These are phyloP conservation scores for Ceratitis capitata DNA, from an alignment of 1,140 invertebrate species.

Conservation along the genomic window DNA sequence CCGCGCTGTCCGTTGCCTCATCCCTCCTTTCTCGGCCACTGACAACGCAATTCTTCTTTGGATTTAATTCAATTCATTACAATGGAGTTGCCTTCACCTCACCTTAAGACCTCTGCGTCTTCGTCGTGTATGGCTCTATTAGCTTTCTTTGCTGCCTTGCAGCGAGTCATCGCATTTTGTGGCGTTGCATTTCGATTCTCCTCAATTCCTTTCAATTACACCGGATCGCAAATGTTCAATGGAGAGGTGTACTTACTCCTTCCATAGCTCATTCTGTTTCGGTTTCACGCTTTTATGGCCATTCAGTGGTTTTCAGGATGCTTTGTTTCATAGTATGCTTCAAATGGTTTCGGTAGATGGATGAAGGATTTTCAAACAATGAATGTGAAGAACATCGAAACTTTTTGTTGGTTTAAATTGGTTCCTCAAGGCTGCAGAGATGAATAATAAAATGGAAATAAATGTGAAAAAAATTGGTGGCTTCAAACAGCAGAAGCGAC, in stretches of 20 bases:
- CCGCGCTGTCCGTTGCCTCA: not conserved
- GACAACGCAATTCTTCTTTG: conserved; percentile 17
- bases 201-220: not conserved
- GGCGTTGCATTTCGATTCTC: not conserved
- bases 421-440: no score
- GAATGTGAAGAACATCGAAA: no score
- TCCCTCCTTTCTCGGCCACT: not conserved
- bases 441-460: no score
- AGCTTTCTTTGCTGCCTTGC: not conserved
- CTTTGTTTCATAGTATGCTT: not conserved
- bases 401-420: no score
- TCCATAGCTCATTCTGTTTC: not conserved
- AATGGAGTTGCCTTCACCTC: not conserved
- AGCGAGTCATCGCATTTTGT: not conserved
- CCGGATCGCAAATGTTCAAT: not conserved
- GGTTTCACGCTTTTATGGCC: not conserved
- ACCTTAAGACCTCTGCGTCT: no score
- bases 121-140: no score
- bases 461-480: no score
- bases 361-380: no score
- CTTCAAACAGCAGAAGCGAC: no score
- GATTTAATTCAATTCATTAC: conserved; percentile 11
- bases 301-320: not conserved
- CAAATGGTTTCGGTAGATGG: no score
- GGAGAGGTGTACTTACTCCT: not conserved